These are phyloP conservation scores for Chloroclysta siterata DNA, from an alignment of 2,888 invertebrate species.

Conservation along the genomic window DNA sequence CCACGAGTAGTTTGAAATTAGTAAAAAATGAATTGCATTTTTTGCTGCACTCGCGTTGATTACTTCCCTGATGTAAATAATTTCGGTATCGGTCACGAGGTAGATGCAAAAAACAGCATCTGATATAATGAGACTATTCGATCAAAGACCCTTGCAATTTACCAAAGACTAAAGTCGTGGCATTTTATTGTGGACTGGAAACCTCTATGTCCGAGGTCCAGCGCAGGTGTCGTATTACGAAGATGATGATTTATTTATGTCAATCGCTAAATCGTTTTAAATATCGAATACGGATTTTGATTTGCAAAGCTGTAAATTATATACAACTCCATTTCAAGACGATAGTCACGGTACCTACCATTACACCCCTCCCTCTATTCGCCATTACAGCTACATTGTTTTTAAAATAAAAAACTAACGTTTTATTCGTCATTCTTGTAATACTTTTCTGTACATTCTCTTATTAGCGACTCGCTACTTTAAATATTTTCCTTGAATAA, in stretches of 20 bases:
- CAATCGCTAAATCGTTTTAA: neutral
- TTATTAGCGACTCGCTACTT: neutral
- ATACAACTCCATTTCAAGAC: constrained; percentile 7
- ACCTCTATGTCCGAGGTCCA: no score
- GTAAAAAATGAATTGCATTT: neutral
- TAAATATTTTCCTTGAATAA: neutral
- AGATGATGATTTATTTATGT: no score
- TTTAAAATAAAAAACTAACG: constrained; percentile 1
- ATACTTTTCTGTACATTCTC: neutral
- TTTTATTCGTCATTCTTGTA: no score
- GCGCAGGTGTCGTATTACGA: no score
- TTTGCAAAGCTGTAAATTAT: neutral
- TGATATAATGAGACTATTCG: no score
- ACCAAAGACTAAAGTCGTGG: no score
- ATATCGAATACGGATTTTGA: neutral
- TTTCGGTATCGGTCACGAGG: neutral
- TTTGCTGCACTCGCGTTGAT: neutral
- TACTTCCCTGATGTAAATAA: neutral
- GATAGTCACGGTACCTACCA: constrained; percentile 16
- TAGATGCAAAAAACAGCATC: neutral
- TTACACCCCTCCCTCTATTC: constrained; percentile 7
- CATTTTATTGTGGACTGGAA: no score
- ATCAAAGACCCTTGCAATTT: no score
- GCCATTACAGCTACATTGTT: constrained; percentile 1
- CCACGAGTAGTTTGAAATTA: neutral